phyloP scores from a whole-genome alignment of 2,797 vertebrate genomes.

The Dromococcyx pavoninus region DNA sequence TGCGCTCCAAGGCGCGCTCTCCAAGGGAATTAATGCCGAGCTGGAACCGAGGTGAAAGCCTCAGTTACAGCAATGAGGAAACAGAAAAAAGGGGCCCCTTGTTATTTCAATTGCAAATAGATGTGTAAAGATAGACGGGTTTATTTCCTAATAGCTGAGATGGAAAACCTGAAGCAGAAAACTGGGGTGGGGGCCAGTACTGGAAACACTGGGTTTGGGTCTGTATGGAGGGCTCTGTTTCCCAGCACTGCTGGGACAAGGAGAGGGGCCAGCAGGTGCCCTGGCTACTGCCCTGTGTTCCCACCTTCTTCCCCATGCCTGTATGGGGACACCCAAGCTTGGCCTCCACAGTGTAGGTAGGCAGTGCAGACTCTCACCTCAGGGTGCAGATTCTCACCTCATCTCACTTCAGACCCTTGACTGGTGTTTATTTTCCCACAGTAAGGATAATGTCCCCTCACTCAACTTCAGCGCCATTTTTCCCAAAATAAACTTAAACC shows the following conservation, averaged over 20 bases:
- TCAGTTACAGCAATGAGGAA: constrained; percentile 14
- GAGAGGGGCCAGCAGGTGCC: not conserved
- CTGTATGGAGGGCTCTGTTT: fast-evolving
- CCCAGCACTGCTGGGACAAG: fast-evolving
- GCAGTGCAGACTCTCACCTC: not conserved
- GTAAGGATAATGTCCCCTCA: not conserved
- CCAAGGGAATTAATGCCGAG: constrained; percentile 45
- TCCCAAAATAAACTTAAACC: not conserved
- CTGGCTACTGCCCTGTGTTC: not conserved
- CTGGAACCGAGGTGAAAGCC: constrained; percentile 13
- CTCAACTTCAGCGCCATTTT: not conserved
- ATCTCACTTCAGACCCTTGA: not conserved
- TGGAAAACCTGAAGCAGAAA: not conserved
- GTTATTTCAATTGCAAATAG: not conserved
- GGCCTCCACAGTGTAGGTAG: fast-evolving
- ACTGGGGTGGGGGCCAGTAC: fast-evolving
- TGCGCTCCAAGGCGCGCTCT: constrained; percentile 43
- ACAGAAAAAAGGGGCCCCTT: not conserved
- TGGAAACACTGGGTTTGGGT: fast-evolving
- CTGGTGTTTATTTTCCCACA: not conserved
- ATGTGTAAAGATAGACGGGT: not conserved
- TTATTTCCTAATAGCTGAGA: not conserved
- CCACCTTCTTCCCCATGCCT: fast-evolving
- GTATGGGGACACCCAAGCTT: not conserved
- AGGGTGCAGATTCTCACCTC: no score